These are phyloP conservation scores for Solenopsis invicta DNA, from an alignment of 1,140 invertebrate species.

Conservation along the genomic window DNA sequence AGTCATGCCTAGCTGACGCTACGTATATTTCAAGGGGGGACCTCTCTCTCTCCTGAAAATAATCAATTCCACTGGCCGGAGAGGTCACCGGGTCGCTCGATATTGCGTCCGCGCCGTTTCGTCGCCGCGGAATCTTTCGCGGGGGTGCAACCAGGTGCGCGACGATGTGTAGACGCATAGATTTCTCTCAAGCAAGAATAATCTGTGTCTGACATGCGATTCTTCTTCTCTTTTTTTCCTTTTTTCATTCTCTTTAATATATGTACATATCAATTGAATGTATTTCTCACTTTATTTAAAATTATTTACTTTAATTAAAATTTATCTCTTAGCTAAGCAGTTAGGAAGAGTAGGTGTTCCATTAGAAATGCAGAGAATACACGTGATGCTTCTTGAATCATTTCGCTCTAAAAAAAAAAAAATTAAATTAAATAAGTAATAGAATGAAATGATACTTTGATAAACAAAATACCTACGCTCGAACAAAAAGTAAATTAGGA, in stretches of 20 bases:
- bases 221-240: background rate
- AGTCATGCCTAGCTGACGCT: conserved; percentile 31
- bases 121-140: conserved; percentile 26
- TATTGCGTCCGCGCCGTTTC: conserved; percentile 62
- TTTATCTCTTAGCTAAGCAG: background rate
- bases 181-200: background rate
- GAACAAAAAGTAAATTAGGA: background rate
- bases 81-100: conserved; percentile 79
- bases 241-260: background rate
- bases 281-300: background rate
- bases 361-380: background rate
- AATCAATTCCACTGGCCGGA: conserved; percentile 72
- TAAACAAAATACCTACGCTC: background rate
- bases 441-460: too few species aligned
- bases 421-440: background rate
- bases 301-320: background rate
- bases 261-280: background rate
- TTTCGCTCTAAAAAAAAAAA: background rate
- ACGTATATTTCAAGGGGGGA: conserved; percentile 57
- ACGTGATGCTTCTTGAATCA: background rate
- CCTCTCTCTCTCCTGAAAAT: conserved; percentile 68
- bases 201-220: background rate
- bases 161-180: background rate
- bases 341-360: background rate
- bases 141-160: background rate